phyloP scores from a whole-genome alignment of 2,113 vertebrate species.

The Progne subis region DNA sequence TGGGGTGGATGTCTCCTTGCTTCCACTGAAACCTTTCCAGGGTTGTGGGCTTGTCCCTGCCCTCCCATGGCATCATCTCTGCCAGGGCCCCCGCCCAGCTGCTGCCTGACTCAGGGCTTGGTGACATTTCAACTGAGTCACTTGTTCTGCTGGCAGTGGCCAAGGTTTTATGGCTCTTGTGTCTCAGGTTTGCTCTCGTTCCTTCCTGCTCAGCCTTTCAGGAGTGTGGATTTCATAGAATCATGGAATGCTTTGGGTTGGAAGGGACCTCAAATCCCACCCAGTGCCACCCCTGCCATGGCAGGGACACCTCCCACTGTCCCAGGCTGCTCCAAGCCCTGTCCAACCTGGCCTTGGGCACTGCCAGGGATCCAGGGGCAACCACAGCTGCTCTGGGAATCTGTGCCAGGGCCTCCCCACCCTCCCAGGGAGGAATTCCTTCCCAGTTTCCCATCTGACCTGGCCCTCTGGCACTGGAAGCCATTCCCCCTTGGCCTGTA shows the following conservation, averaged over 20 bases:
- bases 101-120: not conserved
- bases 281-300: not conserved
- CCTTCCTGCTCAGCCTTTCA: not conserved
- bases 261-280: rapidly evolving
- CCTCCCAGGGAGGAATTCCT: not conserved
- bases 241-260: not conserved
- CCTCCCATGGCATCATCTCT: not conserved
- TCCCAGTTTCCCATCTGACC: rapidly evolving
- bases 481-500: not conserved
- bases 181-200: not conserved
- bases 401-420: not conserved
- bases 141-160: not conserved
- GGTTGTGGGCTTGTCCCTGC: not conserved
- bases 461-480: not conserved
- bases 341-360: not conserved
- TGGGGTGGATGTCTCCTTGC: not conserved
- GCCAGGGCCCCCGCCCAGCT: not conserved
- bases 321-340: rapidly evolving
- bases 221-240: not conserved
- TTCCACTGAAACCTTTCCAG: not conserved
- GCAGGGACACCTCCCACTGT: not conserved
- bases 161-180: not conserved
- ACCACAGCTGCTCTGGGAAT: not conserved
- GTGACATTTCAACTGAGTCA: constrained; percentile 7
- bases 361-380: not conserved